A percentile compares a stretch with the other conserved stretches of the same genome.
These are phyloP conservation scores for Okapia johnstoni DNA, from an alignment of 2,113 vertebrate genomes.

Conservation along the genomic window DNA sequence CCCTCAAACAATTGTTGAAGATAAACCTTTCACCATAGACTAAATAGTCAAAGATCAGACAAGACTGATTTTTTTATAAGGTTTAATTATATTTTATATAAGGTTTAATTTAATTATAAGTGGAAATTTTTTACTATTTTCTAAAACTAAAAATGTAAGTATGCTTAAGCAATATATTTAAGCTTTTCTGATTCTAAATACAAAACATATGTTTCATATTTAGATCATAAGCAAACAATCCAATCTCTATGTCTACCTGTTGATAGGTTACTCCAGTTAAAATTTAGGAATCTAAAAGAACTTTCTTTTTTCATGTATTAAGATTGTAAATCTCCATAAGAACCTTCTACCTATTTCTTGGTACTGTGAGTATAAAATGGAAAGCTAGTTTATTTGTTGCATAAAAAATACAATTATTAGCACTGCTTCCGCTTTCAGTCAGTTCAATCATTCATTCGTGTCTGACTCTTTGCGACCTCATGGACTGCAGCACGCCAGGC, in stretches of 20 bases:
- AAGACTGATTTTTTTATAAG: conserved; percentile 1
- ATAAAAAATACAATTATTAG: not conserved
- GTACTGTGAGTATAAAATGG: not conserved
- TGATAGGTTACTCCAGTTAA: not conserved
- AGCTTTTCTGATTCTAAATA: not conserved
- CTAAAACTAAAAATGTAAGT: not conserved
- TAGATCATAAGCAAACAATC: not conserved
- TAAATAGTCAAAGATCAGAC: not conserved
- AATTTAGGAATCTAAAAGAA: not conserved
- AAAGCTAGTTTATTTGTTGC: not conserved
- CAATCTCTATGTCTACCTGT: not conserved
- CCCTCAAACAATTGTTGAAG: not conserved
- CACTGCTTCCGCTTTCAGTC: not conserved
- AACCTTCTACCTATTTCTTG: not conserved
- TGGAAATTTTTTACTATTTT: not conserved
- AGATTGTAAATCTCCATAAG: not conserved
- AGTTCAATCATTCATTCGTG: not conserved
- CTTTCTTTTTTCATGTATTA: not conserved
- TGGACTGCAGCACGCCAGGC: not conserved
- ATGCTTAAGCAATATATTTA: not conserved
- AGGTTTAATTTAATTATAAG: not conserved
- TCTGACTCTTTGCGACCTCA: accelerated
- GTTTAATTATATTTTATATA: not conserved
- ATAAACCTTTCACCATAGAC: not conserved
- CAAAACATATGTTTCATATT: not conserved